phyloP scores from a whole-genome alignment of 2,888 invertebrate species.

The Selenia dentaria region DNA sequence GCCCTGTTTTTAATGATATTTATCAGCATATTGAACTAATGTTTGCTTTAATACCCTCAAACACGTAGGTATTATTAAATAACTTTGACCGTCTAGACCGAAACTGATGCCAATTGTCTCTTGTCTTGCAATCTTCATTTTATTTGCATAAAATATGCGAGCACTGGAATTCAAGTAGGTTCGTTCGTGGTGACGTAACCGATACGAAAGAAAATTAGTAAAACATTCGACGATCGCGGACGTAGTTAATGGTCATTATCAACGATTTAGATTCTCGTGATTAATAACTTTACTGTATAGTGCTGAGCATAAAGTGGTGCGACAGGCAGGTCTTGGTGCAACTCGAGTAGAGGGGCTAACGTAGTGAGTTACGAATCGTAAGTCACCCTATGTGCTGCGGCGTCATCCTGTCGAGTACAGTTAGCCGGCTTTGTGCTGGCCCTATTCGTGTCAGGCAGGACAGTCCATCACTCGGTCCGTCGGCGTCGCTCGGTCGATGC shows the following conservation, averaged over 20 bases:
- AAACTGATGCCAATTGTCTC: constrained; percentile 53
- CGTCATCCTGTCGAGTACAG: constrained; percentile 73
- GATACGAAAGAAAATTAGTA: constrained; percentile 69
- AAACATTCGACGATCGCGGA: constrained; percentile 68
- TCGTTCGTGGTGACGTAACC: constrained; percentile 67
- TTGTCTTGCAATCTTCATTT: constrained; percentile 64
- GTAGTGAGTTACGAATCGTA: constrained; percentile 45
- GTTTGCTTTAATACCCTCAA: constrained; percentile 2
- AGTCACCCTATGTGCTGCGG: constrained; percentile 58
- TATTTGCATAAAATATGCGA: constrained; percentile 74
- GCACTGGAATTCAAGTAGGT: constrained; percentile 65
- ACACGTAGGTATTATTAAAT: constrained; percentile 26
- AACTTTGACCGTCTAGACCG: constrained; percentile 48
- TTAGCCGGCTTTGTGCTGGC: constrained; percentile 66
- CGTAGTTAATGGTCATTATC: constrained; percentile 68
- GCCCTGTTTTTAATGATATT: background rate
- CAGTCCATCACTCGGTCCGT: constrained; percentile 60
- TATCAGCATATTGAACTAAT: background rate
- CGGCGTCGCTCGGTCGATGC: constrained; percentile 40
- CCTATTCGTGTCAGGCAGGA: constrained; percentile 65
- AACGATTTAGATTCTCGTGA: constrained; percentile 69
- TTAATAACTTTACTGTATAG: constrained; percentile 58
- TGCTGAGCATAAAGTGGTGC: constrained; percentile 40
- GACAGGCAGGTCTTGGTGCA: constrained; percentile 40
- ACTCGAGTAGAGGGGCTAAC: constrained; percentile 40